Evolutionary conservation across 2,888 invertebrate species (phyloP).

Genomic region (Sepiola atlantica): DNA sequence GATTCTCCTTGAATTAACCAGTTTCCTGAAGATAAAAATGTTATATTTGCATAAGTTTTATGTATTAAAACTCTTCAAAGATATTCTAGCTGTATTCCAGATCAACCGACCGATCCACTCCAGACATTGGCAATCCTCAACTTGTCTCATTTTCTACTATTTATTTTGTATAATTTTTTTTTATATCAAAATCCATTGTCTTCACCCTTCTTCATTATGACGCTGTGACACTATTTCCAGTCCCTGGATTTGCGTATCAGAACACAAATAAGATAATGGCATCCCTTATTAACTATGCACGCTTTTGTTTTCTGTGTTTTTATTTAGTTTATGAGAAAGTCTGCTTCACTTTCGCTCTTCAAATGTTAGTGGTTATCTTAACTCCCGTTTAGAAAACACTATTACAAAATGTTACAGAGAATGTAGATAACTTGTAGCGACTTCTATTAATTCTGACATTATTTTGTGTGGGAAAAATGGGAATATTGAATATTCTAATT

Average conservation of each 20-base stretch:
- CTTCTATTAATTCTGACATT: no score
- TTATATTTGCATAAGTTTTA: not conserved
- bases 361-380: not conserved
- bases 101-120: not conserved
- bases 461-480: no score
- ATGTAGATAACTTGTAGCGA: not conserved
- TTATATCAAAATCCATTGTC: not conserved
- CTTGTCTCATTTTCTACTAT: not conserved
- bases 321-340: not conserved
- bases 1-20: not conserved
- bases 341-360: not conserved
- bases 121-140: not conserved
- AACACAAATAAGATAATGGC: not conserved
- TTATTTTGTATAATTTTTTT: not conserved
- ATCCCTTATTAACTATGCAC: not conserved
- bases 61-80: constrained; percentile 32
- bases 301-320: no score
- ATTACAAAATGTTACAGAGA: not conserved
- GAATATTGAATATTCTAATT: no score
- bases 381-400: not conserved
- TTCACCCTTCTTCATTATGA: not conserved
- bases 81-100: not conserved
- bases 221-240: not conserved
- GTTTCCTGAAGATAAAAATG: not conserved
- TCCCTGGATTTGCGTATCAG: not conserved